Conservation (phyloP, 2,797 vertebrate species). For the Threskiornis aethiopicus region DNA sequence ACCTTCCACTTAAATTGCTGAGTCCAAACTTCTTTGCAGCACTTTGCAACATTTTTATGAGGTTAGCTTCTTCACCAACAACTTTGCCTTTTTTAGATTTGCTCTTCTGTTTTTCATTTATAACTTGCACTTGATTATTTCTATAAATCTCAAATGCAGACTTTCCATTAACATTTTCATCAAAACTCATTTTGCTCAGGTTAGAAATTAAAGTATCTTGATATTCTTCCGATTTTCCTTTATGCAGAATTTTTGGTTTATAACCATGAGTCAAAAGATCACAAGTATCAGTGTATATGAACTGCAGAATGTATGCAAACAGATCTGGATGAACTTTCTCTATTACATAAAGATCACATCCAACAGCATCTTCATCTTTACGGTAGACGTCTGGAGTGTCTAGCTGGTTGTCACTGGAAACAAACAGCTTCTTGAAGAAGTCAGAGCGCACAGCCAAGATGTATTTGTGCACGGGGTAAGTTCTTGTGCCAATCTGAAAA, state of each 20-base stretch:
- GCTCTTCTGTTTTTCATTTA: constrained; percentile 80
- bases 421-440: constrained; percentile 88
- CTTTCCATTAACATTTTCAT: constrained; percentile 78
- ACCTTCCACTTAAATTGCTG: constrained; percentile 88
- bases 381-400: constrained; percentile 74
- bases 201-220: constrained; percentile 84
- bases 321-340: constrained; percentile 88
- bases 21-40: constrained; percentile 90
- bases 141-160: constrained; percentile 88
- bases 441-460: constrained; percentile 88
- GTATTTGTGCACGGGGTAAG: constrained; percentile 91
- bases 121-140: constrained; percentile 79
- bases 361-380: constrained; percentile 86
- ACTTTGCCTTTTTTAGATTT: constrained; percentile 85
- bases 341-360: constrained; percentile 88
- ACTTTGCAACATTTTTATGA: constrained; percentile 89
- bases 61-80: constrained; percentile 77
- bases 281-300: constrained; percentile 93
- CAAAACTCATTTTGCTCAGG: constrained; percentile 82
- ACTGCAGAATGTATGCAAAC: constrained; percentile 87
- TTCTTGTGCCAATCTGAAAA: constrained; percentile 88
- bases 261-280: constrained; percentile 88
- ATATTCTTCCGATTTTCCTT: constrained; percentile 75
- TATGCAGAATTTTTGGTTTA: constrained; percentile 73
- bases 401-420: constrained; percentile 67